Evolutionary conservation across 2,113 vertebrate species (phyloP).

Genomic region (Calypte anna): DNA sequence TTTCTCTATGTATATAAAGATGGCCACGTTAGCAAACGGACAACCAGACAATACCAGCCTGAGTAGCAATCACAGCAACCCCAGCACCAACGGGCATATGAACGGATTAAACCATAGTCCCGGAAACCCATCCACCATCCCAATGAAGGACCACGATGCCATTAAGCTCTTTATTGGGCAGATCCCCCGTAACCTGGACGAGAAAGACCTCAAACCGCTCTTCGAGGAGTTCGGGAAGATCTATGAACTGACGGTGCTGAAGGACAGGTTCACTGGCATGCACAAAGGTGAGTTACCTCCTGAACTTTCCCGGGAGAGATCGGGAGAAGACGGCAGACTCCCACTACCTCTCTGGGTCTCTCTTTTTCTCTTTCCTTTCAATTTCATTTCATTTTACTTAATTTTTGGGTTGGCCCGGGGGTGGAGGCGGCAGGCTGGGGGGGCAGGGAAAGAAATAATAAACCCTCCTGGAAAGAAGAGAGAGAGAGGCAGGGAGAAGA

Average conservation of each 20-base stretch:
- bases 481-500: background rate
- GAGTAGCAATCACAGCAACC: constrained; percentile 89
- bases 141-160: constrained; percentile 99
- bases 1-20: constrained; percentile 94
- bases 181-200: constrained; percentile 99
- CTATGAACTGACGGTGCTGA: constrained; percentile 99
- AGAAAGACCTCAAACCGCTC: constrained; percentile 99
- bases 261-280: constrained; percentile 99
- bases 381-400: constrained; percentile 66
- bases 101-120: constrained; percentile 99
- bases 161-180: constrained; percentile 99
- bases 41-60: constrained; percentile 95
- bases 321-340: constrained; percentile 41
- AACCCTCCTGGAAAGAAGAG: constrained; percentile 29
- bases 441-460: constrained; percentile 61
- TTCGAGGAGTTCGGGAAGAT: constrained; percentile 99
- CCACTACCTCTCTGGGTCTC: background rate
- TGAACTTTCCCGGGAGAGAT: constrained; percentile 78
- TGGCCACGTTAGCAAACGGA: constrained; percentile 99
- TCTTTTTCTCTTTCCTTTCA: constrained; percentile 50
- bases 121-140: constrained; percentile 96
- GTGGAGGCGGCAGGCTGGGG: constrained; percentile 20
- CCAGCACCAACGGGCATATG: constrained; percentile 95
- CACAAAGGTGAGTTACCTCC: constrained; percentile 93
- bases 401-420: constrained; percentile 38